Evolutionary conservation across 2,113 vertebrate species (phyloP).

Genomic region (Cheilinus undulatus): DNA sequence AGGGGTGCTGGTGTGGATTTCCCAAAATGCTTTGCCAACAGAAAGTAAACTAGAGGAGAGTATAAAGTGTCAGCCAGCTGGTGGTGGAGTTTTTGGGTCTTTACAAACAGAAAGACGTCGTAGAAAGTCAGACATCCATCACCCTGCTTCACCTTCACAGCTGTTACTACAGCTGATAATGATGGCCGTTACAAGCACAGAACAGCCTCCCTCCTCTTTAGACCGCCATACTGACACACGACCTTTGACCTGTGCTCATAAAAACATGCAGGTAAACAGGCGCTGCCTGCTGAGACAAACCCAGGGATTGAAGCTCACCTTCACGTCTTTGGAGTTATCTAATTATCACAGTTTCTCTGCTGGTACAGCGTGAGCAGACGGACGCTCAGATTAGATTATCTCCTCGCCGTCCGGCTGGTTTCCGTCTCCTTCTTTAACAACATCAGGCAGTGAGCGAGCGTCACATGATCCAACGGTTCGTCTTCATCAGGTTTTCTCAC

Average conservation of each 20-base stretch:
- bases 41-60: background rate
- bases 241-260: slow-evolving; percentile 53
- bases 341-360: no score
- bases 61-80: slow-evolving; percentile 16
- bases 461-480: slow-evolving; percentile 45
- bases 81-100: background rate
- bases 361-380: no score
- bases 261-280: slow-evolving; percentile 46
- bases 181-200: slow-evolving; percentile 57
- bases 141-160: slow-evolving; percentile 58
- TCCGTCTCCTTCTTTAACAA: slow-evolving; percentile 72
- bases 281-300: background rate
- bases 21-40: background rate
- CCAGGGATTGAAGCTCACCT: no score
- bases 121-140: slow-evolving; percentile 19
- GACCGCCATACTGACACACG: slow-evolving; percentile 3
- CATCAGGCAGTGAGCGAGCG: background rate
- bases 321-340: no score
- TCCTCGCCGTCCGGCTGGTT: slow-evolving; percentile 19
- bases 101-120: background rate
- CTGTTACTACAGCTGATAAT: slow-evolving; percentile 62
- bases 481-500: slow-evolving; percentile 39
- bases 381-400: no score
- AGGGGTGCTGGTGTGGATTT: background rate
- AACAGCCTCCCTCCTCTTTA: slow-evolving; percentile 45